Percentiles rank a stretch among this genome's conserved stretches.
Conservation (phyloP, 2,113 vertebrate genomes). For the Muntiacus reevesi region DNA sequence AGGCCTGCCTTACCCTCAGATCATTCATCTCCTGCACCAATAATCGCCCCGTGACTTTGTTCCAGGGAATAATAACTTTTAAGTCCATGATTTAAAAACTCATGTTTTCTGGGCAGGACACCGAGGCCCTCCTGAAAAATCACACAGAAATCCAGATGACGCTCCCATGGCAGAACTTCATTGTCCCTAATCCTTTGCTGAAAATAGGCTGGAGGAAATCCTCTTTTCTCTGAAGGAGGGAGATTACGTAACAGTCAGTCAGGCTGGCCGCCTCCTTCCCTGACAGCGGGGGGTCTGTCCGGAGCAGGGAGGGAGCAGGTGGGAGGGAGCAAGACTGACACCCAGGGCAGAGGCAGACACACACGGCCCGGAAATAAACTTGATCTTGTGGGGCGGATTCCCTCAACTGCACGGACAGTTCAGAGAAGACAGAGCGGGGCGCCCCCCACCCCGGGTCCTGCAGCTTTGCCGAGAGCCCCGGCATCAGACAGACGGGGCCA, state of each 20-base stretch:
- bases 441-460: neutral
- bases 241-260: slow-evolving; percentile 65
- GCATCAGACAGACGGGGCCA: neutral
- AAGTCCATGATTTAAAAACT: neutral
- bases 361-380: accelerated
- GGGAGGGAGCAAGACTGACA: neutral
- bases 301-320: slow-evolving; percentile 23
- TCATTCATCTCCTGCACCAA: accelerated
- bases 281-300: neutral
- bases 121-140: slow-evolving; percentile 57
- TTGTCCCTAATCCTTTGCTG: slow-evolving; percentile 82
- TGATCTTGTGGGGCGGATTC: neutral
- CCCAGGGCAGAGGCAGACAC: neutral
- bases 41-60: neutral
- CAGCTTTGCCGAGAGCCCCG: accelerated
- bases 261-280: slow-evolving; percentile 52
- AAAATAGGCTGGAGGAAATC: slow-evolving; percentile 84
- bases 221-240: slow-evolving; percentile 81
- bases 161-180: slow-evolving; percentile 67
- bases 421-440: neutral
- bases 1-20: no score
- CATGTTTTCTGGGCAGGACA: slow-evolving; percentile 25
- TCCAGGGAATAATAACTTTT: neutral
- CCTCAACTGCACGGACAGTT: neutral
- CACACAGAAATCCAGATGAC: slow-evolving; percentile 19